Evolutionary conservation across 2,113 vertebrate genomes (phyloP).

Genomic region (Polyodon spathula): DNA sequence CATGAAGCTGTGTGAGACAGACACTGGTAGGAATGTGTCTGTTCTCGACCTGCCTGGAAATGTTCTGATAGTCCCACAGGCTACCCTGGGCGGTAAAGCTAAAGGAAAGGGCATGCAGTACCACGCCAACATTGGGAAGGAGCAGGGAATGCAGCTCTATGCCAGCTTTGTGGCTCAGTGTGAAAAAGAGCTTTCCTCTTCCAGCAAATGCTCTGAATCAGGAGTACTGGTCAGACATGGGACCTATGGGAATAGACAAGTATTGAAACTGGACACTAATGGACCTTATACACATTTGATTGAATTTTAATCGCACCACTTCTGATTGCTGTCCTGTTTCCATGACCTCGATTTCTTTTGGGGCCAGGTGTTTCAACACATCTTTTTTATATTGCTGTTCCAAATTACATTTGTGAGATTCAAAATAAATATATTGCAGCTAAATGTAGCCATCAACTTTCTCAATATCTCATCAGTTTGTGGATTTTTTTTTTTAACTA

Average conservation of each 20-base stretch:
- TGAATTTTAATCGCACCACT: conserved; percentile 65
- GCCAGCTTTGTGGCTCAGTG: conserved; percentile 66
- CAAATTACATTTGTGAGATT: no score
- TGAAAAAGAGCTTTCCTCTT: conserved; percentile 58
- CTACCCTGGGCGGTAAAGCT: conserved; percentile 75
- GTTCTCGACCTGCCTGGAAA: conserved; percentile 75
- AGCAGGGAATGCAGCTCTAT: conserved; percentile 76
- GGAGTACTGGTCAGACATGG: conserved; percentile 63
- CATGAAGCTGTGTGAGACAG: conserved; percentile 75
- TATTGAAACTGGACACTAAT: conserved; percentile 82
- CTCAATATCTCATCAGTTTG: no score
- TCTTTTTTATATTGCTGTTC: no score
- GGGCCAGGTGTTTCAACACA: no score
- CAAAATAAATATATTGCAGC: no score
- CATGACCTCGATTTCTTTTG: no score
- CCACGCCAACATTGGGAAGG: conserved; percentile 79
- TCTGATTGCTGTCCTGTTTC: no score
- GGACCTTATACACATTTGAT: conserved; percentile 87
- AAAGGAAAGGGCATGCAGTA: conserved; percentile 87
- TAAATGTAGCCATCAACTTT: no score
- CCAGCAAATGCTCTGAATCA: conserved; percentile 44
- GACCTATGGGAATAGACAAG: conserved; percentile 86
- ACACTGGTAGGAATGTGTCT: conserved; percentile 66
- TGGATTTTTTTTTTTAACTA: no score
- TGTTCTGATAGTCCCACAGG: conserved; percentile 82